Evolutionary conservation across 2,113 vertebrate species (phyloP).

Genomic region (Chionis minor): DNA sequence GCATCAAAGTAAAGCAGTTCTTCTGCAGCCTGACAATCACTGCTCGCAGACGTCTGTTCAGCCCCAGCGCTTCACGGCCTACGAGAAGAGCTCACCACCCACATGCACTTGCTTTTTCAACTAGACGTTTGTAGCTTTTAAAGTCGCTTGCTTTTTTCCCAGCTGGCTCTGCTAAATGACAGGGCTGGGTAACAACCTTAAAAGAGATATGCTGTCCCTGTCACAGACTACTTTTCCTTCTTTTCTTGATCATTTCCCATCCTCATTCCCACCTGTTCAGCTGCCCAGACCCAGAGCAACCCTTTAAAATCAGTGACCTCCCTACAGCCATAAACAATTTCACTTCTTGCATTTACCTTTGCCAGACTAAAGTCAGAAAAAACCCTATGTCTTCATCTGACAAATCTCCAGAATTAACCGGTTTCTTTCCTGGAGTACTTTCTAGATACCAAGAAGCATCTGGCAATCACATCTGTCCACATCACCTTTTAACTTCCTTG

Average conservation of each 20-base stretch:
- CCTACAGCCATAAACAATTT: neutral
- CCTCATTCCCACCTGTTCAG: neutral
- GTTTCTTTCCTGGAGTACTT: neutral
- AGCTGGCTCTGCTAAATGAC: constrained; percentile 36
- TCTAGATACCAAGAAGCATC: neutral
- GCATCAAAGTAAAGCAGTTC: constrained; percentile 48
- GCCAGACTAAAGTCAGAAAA: neutral
- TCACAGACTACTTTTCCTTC: neutral
- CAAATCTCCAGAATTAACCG: neutral
- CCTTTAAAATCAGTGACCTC: neutral
- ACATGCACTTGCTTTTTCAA: constrained; percentile 37
- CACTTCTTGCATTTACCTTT: neutral
- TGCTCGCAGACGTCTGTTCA: neutral
- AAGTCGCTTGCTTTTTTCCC: constrained; percentile 41
- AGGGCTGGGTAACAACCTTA: constrained; percentile 2
- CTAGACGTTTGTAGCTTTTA: constrained; percentile 3
- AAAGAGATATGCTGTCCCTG: neutral
- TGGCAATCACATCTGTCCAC: neutral
- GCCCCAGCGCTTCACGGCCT: neutral
- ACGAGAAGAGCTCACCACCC: neutral
- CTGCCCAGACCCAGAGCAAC: neutral
- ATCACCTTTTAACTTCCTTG: neutral
- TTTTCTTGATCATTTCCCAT: neutral
- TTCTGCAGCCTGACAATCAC: neutral
- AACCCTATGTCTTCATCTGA: neutral